phyloP scores from a whole-genome alignment of 2,888 invertebrate genomes.

The Amorpha juglandis region DNA sequence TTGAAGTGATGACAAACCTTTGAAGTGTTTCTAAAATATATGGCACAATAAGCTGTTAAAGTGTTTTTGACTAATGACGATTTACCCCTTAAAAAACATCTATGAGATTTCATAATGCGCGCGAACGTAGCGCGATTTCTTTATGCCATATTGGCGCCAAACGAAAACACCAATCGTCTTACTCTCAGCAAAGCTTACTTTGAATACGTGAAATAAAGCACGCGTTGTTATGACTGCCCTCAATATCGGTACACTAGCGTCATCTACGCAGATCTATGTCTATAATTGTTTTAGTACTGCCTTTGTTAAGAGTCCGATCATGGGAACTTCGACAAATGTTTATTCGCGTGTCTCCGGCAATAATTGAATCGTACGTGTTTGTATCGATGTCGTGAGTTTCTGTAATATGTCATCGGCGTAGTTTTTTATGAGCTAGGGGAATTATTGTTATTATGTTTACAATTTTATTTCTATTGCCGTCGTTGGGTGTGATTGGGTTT shows the following conservation, averaged over 20 bases:
- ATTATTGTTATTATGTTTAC: conserved; percentile 7
- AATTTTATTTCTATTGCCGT: conserved; percentile 50
- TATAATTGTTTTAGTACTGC: not conserved
- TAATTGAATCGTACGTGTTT: conserved; percentile 71
- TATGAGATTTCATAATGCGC: too few relatives aligned
- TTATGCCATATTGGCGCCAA: too few relatives aligned
- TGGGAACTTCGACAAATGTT: conserved; percentile 73
- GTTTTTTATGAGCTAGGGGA: conserved; percentile 27
- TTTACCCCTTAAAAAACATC: too few relatives aligned
- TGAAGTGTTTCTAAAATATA: too few relatives aligned
- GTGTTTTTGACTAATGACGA: too few relatives aligned
- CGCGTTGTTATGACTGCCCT: too few relatives aligned
- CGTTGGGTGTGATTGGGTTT: conserved; percentile 19
- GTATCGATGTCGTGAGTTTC: conserved; percentile 61
- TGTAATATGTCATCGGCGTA: conserved; percentile 56
- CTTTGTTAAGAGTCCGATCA: conserved; percentile 48
- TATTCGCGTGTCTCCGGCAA: conserved; percentile 68
- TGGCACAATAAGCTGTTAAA: too few relatives aligned
- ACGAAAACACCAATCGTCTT: too few relatives aligned
- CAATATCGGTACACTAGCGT: not conserved
- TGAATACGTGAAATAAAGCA: too few relatives aligned
- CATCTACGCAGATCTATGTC: not conserved
- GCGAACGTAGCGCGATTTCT: too few relatives aligned
- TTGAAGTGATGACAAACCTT: too few relatives aligned
- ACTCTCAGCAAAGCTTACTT: too few relatives aligned